Conservation (phyloP, 1,140 invertebrate species). For the Scylla paramamosain region DNA sequence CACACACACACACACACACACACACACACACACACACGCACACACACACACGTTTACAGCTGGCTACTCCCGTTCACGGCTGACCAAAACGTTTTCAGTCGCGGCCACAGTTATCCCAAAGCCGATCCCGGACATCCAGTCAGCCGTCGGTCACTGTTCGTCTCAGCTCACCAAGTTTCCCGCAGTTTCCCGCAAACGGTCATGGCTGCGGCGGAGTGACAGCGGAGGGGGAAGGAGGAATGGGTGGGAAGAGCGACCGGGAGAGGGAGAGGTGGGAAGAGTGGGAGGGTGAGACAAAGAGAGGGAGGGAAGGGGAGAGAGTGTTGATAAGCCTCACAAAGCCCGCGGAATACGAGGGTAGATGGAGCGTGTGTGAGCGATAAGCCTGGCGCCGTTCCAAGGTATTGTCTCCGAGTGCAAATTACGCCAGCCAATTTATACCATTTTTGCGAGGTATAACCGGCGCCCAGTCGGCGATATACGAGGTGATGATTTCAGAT, state of each 20-base stretch:
- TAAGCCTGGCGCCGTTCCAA: background rate
- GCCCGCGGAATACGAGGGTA: background rate
- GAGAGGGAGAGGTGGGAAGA: background rate
- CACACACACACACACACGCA: background rate
- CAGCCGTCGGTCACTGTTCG: background rate
- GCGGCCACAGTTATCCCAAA: background rate
- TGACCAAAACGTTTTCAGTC: background rate
- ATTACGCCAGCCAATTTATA: background rate
- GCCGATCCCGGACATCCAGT: background rate
- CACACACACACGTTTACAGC: background rate
- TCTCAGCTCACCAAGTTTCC: background rate
- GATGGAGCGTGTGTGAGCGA: slow-evolving; percentile 1
- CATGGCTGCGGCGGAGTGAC: background rate
- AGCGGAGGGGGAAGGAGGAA: background rate
- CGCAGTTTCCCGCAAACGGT: background rate
- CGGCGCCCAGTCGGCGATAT: background rate
- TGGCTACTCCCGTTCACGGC: background rate
- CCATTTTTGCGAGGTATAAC: background rate
- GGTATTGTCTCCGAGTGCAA: background rate
- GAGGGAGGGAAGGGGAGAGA: no score
- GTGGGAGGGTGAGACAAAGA: no score
- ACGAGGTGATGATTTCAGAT: background rate
- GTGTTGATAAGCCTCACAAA: background rate
- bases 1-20: background rate
- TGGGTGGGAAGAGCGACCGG: no score